Conservation (phyloP, 2,113 vertebrate species). For the Chauna torquata region DNA sequence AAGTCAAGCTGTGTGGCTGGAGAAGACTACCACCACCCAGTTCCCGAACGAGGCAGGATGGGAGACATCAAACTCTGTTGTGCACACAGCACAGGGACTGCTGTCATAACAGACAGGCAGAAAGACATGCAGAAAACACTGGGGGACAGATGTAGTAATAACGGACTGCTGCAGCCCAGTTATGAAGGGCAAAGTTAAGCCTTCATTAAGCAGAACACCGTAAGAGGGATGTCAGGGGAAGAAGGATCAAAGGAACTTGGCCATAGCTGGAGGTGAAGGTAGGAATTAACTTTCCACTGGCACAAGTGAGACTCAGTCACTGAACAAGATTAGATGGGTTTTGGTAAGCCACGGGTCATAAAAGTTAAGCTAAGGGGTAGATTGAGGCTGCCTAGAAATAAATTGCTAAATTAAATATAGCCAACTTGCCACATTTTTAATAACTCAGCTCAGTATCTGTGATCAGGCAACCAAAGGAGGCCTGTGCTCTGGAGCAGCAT, state of each 20-base stretch:
- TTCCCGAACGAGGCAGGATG: not conserved
- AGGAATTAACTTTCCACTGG: not conserved
- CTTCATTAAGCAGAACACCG: not conserved
- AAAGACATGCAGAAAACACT: not conserved
- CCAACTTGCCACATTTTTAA: not conserved
- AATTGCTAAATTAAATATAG: not conserved
- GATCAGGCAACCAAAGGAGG: not conserved
- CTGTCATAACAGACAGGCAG: rapidly evolving
- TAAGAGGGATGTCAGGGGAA: not conserved
- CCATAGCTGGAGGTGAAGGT: not conserved
- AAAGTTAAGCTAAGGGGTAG: not conserved
- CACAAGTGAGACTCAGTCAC: not conserved
- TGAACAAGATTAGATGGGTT: not conserved
- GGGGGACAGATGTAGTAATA: not conserved
- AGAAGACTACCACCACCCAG: not conserved
- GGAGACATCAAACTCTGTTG: not conserved
- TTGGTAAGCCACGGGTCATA: not conserved
- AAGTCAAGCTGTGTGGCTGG: not conserved
- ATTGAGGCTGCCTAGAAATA: not conserved
- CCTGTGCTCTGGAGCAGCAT: not conserved
- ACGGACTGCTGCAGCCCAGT: not conserved
- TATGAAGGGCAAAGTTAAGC: not conserved
- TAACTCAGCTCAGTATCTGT: not conserved
- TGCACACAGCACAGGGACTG: rapidly evolving
- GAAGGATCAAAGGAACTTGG: not conserved